Evolutionary conservation across 1,140 invertebrate species (phyloP), one percentile per base, ranked within the genome.

Genomic region (Lucilia sericata): DNA sequence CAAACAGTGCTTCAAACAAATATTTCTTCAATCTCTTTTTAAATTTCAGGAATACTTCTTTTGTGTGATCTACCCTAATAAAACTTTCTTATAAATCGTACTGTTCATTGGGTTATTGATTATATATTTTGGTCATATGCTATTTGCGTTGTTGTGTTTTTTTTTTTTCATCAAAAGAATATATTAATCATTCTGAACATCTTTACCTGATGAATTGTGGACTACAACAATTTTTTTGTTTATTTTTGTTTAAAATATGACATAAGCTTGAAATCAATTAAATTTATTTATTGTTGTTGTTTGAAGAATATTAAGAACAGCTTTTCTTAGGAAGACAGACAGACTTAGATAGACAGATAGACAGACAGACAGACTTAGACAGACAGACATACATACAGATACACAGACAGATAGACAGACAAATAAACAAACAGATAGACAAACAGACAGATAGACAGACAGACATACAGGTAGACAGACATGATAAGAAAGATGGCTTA

Each of bases 211-310:
- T 21, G 1, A 60, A 60, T 42, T 42, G 42, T 42, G 5, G 2
- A n/a, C 55, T n/a, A 60, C 55, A 60, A 60, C 55, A 60, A 60
- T 7, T n/a, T n/a, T n/a, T 60, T 60, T 60, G 13, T 60, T 60
- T 60, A 60, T 60, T 13, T 60, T 60, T 60, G 12, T 60, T 60
- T 60, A 21, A 21, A 70, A 70, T 70, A 70, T 70, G 65, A 70
- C 65, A 70, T 70, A 70, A 70, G 65, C 65, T 25, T 60, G 19
- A 21, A 70, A 70, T 25, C 21, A 12, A 70, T 10, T 21, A 25
- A 70, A 70, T 55, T 55, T 8, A 55, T 5, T 55, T 51, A 17
- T 51, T 51, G 51, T 55, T 55, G 51, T 2, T 55, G 51, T 14
- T 13, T 55, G 10, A 42, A 42, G 42, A 42, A 7, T 8, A 10